phyloP scores from a whole-genome alignment of 1,140 invertebrate species.

The Harpegnathos saltator region DNA sequence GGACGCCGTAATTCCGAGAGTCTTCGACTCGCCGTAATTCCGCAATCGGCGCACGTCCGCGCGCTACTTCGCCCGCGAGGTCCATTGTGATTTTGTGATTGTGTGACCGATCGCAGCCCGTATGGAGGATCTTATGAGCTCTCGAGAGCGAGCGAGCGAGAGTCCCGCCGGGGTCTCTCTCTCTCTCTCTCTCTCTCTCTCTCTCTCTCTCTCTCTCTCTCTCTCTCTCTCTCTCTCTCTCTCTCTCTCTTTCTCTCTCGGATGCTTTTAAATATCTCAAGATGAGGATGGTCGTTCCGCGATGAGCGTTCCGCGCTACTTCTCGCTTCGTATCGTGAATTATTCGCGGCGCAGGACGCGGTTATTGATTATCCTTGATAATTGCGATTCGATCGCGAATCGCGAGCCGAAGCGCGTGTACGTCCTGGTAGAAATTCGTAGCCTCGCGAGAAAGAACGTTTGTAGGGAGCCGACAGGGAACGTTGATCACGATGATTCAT shows the following conservation, averaged over 20 bases:
- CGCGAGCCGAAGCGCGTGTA: neutral
- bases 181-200: too few species aligned
- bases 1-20: neutral
- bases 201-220: too few species aligned
- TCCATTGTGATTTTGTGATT: neutral
- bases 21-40: neutral
- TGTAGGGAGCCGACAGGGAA: neutral
- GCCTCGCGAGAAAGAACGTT: neutral
- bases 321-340: too few species aligned
- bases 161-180: neutral
- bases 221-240: too few species aligned
- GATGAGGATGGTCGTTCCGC: too few species aligned
- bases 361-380: slow-evolving; percentile 68
- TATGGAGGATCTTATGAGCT: neutral
- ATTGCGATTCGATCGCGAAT: slow-evolving; percentile 46
- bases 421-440: slow-evolving; percentile 37
- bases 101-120: neutral
- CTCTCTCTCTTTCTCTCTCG: too few species aligned
- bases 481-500: slow-evolving; percentile 35
- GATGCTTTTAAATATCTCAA: too few species aligned
- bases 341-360: too few species aligned
- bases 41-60: neutral
- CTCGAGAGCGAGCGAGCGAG: neutral
- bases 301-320: too few species aligned
- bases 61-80: neutral